Conservation (phyloP, 2,113 vertebrate species). For the Bagarius yarrelli region DNA sequence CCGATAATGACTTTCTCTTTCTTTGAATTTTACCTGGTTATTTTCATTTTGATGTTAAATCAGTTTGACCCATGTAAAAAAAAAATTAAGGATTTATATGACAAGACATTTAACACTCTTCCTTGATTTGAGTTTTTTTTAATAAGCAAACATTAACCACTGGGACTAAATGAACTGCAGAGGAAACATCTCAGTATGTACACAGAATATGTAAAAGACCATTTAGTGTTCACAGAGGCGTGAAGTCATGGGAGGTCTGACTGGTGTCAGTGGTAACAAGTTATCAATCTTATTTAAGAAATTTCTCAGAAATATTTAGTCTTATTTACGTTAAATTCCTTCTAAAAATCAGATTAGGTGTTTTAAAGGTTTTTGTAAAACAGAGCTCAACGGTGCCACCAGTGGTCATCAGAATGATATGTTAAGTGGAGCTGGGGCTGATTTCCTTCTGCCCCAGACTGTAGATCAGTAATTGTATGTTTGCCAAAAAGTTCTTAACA, state of each 20-base stretch:
- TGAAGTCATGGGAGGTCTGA: not conserved
- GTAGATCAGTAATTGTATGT: not conserved
- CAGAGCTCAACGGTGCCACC: not conserved
- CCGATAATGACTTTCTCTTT: no score
- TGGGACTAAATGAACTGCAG: not conserved
- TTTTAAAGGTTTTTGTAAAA: not conserved
- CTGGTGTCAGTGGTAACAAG: not conserved
- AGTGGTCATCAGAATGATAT: not conserved
- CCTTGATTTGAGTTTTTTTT: no score
- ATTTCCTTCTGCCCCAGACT: not conserved
- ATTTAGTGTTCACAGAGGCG: not conserved
- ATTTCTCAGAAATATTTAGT: no score
- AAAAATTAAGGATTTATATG: no score
- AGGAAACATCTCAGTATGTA: not conserved
- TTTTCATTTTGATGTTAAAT: no score
- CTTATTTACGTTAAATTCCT: not conserved
- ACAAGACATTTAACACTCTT: no score
- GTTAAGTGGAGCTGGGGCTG: not conserved
- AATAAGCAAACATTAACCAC: no score
- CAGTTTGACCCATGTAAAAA: no score
- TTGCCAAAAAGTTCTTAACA: no score
- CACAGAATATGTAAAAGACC: not conserved
- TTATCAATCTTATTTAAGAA: not conserved
- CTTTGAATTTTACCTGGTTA: no score
- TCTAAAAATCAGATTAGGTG: not conserved